Percentiles rank a stretch among this genome's conserved stretches.
Evolutionary conservation across 1,140 invertebrate species (phyloP).

Genomic region (Chelonus insularis): DNA sequence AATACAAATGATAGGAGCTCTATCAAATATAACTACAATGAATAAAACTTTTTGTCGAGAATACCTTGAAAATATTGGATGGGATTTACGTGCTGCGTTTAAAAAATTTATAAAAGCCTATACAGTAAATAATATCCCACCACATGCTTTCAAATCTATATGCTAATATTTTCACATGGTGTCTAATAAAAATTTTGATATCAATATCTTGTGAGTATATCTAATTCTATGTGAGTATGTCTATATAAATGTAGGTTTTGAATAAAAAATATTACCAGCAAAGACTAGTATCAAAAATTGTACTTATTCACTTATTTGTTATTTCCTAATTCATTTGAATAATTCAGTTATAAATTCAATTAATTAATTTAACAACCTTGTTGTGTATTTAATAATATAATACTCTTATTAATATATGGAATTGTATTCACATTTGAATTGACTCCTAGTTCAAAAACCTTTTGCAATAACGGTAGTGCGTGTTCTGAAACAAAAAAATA

Average conservation of each 20-base stretch:
- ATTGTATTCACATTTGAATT: slow-evolving; percentile 77
- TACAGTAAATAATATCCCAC: slow-evolving; percentile 47
- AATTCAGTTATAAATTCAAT: background rate
- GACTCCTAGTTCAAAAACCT: slow-evolving; percentile 82
- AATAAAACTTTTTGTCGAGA: slow-evolving; percentile 42
- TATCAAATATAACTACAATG: slow-evolving; percentile 51
- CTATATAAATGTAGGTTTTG: no score
- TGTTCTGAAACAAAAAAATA: slow-evolving; percentile 67
- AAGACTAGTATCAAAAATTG: no score
- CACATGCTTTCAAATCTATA: slow-evolving; percentile 43
- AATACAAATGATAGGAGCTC: slow-evolving; percentile 47
- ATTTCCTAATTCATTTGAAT: background rate
- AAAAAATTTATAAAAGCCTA: slow-evolving; percentile 51
- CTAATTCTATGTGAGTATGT: no score
- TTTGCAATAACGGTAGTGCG: slow-evolving; percentile 74
- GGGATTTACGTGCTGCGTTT: slow-evolving; percentile 52
- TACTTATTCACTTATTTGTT: background rate
- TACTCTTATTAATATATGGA: slow-evolving; percentile 76
- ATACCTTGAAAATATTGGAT: slow-evolving; percentile 44
- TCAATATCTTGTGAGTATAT: no score
- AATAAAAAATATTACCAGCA: no score
- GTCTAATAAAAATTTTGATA: no score
- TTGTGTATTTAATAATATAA: slow-evolving; percentile 80
- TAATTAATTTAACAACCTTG: slow-evolving; percentile 68
- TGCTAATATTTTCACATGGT: no score